A percentile compares a stretch with the other conserved stretches of the same genome.
These are phyloP conservation scores for Agapornis canus DNA, from an alignment of 2,797 vertebrate genomes.

Conservation along the genomic window DNA sequence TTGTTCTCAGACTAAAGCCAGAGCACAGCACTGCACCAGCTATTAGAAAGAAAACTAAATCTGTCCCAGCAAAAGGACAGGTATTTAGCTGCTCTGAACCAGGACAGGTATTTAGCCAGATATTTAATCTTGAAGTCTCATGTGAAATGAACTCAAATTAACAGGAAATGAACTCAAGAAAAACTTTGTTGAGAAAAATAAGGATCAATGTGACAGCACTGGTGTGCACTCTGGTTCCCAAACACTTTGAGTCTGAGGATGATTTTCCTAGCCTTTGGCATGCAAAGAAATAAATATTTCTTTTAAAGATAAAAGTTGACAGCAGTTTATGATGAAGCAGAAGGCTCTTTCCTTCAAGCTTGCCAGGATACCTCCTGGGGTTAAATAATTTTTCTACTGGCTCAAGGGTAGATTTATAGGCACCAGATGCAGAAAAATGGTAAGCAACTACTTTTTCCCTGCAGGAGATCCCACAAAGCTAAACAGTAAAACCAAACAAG, in stretches of 20 bases:
- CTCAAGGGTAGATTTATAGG: conserved; percentile 2
- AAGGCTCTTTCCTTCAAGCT: not conserved
- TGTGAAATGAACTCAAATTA: not conserved
- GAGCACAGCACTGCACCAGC: not conserved
- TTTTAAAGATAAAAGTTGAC: not conserved
- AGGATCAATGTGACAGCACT: not conserved
- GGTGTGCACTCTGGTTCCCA: not conserved
- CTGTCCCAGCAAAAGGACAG: not conserved
- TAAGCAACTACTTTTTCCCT: not conserved
- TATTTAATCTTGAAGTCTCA: not conserved
- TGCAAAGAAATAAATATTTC: not conserved
- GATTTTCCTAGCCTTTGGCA: not conserved
- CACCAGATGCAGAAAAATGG: not conserved
- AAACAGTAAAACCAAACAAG: not conserved
- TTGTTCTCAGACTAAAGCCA: not conserved
- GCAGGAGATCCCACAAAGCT: not conserved
- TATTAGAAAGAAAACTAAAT: not conserved
- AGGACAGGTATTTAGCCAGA: not conserved
- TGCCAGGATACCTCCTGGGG: not conserved
- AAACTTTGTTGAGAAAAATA: not conserved
- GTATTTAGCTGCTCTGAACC: not conserved
- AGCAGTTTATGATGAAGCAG: not conserved
- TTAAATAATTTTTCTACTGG: not conserved
- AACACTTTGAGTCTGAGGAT: not conserved
- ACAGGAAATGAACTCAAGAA: not conserved